phyloP scores from a whole-genome alignment of 1,140 invertebrate species.

The Latrodectus geometricus region DNA sequence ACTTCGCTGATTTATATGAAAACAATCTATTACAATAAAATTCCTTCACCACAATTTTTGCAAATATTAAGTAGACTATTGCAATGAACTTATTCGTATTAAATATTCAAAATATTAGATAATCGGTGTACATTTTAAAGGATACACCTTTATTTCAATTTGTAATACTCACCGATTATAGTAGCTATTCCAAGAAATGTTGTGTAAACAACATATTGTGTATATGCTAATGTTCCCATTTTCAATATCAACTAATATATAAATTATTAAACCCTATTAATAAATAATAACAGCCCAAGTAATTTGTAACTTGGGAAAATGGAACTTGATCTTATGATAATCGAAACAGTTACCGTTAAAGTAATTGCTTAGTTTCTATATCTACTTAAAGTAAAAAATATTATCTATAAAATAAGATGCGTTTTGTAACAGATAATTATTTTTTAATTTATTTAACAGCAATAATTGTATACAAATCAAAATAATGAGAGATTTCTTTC shows the following conservation, averaged over 20 bases:
- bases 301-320: no score
- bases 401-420: no score
- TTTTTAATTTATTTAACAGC: no score
- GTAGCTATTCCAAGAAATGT: conserved; percentile 26
- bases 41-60: background rate
- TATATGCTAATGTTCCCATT: conserved; percentile 36
- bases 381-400: no score
- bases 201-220: conserved; percentile 42
- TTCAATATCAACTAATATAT: background rate
- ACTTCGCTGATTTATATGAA: background rate
- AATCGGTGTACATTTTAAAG: background rate
- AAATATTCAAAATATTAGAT: background rate
- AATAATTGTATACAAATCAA: no score
- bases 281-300: background rate
- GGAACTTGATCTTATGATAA: conserved; percentile 1
- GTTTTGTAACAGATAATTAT: no score
- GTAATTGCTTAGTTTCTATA: background rate
- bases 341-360: background rate
- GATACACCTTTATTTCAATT: background rate
- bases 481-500: no score
- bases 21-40: no score
- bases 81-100: background rate
- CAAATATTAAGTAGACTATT: background rate
- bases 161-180: conserved; percentile 29
- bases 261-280: background rate